Base-by-base conservation (phyloP, 2,113 vertebrate genomes). In the Halcyon senegalensis region DNA sequence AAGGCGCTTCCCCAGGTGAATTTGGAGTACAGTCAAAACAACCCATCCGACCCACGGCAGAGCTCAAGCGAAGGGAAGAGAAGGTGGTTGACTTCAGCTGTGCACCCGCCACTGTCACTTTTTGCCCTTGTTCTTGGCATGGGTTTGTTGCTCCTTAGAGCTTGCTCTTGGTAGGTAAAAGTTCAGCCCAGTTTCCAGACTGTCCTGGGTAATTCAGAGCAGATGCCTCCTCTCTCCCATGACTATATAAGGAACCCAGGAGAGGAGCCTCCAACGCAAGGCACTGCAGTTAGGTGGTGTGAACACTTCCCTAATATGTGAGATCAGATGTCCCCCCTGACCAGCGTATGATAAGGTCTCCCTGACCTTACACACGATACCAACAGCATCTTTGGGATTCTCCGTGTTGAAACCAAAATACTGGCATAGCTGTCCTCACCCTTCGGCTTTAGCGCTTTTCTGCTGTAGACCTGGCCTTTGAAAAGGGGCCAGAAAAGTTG, bases 221-320 rank as follows among this genome's bases (percentile, higher is more conserved):
- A 91, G 94, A 35, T 82, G 89, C 53, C 66, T 87, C 44, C 69
- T 89, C 69, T 94, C 30, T 75, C 16, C 62, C 20, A 0, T 84
- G 77, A 39, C 94, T 93, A 83, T 93, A 79, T 89, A 95, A 96
- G 89, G 95, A 93, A 25, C 27, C 33, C 63, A 77, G 66, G 89
- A 94, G 93, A 89, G 5, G 13, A 60, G 51, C 43, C 66, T 94
- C 69, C 53, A 44, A 25, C 92, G 84, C 60, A 12, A 18, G 76
- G 50, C 24, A 25, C 41, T 76, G 74, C 31, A 79, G 70, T 73
- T 50, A 64, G 69, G 87, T 87, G 89, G 9, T 81, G 41, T 21
- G 20, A 88, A 77, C 83, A 12, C 55, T 82, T 82, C 48, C 73
- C 69, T 76, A n/a, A 44, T 31, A 46, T 3, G 19, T 37, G 51